phyloP scores from a whole-genome alignment of 2,113 vertebrate genomes.

The Sinocyclocheilus anophthalmus region DNA sequence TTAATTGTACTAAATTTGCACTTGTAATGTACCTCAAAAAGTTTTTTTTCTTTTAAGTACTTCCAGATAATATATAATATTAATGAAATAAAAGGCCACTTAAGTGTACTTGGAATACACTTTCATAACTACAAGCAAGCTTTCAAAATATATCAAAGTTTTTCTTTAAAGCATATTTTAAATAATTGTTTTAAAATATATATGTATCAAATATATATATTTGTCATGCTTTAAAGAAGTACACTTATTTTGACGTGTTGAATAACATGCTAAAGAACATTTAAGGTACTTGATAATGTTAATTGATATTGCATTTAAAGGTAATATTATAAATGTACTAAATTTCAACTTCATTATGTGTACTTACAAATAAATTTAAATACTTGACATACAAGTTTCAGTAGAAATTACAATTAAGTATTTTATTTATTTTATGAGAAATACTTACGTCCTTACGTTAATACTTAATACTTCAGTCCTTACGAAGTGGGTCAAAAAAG shows the following conservation, averaged over 20 bases:
- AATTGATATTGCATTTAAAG: background rate
- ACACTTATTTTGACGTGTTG: background rate
- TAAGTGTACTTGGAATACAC: background rate
- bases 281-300: background rate
- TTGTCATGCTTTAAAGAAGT: background rate
- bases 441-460: background rate
- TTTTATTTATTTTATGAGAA: background rate
- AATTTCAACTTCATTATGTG: background rate
- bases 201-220: too few species aligned
- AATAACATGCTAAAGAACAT: background rate
- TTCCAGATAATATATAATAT: too few species aligned
- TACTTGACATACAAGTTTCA: background rate
- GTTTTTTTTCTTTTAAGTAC: too few species aligned
- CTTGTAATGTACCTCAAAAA: too few species aligned
- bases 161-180: background rate
- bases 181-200: background rate
- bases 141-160: too few species aligned
- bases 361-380: background rate
- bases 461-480: background rate
- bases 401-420: background rate
- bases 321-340: background rate
- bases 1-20: too few species aligned
- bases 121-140: background rate
- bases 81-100: background rate
- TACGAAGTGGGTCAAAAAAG: background rate